Base-by-base conservation (phyloP, 2,888 invertebrate genomes). In the Cephus runcator region DNA sequence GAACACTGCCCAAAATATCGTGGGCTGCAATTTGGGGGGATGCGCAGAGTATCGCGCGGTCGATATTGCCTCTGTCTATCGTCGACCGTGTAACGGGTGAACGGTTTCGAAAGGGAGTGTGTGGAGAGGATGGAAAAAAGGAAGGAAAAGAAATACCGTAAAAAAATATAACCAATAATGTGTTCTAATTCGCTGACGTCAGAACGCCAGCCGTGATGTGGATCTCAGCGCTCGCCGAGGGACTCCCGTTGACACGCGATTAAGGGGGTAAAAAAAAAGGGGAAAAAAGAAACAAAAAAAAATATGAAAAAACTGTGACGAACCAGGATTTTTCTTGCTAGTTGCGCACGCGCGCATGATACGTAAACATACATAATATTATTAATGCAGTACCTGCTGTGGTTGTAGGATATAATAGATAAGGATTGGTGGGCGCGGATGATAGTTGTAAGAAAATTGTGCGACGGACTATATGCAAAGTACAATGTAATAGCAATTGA, bases 301-400 rank as follows among this genome's bases (percentile, higher is more conserved):
- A 35, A 34, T 3, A 31, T 23, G 33, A 34, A 74, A 34, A 30
- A 34, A 30, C 74, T 33, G 35, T 23, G 33, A 30, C 30, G 34
- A 74, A 74, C 33, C 23, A 12, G 12, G 23, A 35, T n/a, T 74
- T 34, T 30, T 34, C 74, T 33, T 34, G 74, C 40, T 23, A n/a
- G 35, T 36, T 68, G 56, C 33, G 33, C 75, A 33, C 68, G 75
- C 74, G 34, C 35, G 74, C n/a, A 74, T n/a, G 74, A 75, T 75
- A 56, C 75, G 75, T 33, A 34, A 56, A 76, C 75, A 73, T 75
- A 69, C 69, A 71, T 69, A 75, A 75, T 77, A 75, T 69, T 69
- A 69, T 56, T 31, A 33, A 75, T 77, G 73, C 79, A 81, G 81
- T 81, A 81, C 81, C 81, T 81, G 81, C 78, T 81, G 77, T 79